These are phyloP conservation scores for Eonycteris spelaea DNA, from an alignment of 2,113 vertebrate species.

Conservation along the genomic window DNA sequence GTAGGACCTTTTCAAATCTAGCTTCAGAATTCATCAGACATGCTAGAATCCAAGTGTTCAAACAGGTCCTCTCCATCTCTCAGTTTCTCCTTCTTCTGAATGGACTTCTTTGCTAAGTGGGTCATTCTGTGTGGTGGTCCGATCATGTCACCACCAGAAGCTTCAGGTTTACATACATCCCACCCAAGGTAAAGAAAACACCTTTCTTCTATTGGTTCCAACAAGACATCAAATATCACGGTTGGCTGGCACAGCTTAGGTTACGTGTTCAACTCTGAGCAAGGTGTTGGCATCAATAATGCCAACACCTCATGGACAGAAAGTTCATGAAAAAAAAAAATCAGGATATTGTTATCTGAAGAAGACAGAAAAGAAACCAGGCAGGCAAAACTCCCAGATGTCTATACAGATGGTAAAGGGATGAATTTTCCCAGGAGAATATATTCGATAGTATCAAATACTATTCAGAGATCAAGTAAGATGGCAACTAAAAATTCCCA, in stretches of 20 bases:
- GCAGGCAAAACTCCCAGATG: not conserved
- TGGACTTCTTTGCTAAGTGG: not conserved
- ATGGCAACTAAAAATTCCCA: not conserved
- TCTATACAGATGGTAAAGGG: not conserved
- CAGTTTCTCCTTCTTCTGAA: not conserved
- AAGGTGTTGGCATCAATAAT: not conserved
- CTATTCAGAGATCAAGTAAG: not conserved
- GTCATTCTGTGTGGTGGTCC: not conserved
- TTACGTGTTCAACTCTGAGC: not conserved
- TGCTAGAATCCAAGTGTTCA: not conserved
- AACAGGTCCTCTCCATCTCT: not conserved
- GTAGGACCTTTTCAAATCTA: not conserved
- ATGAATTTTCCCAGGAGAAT: not conserved
- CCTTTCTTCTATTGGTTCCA: not conserved
- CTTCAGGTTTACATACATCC: not conserved
- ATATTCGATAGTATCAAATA: not conserved
- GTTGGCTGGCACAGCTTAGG: not conserved
- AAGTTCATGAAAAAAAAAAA: conserved; percentile 29
- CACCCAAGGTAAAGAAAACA: not conserved
- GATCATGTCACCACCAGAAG: not conserved
- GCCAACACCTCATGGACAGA: not conserved
- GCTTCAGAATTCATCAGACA: not conserved
- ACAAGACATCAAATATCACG: not conserved
- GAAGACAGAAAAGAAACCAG: not conserved
- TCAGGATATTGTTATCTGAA: not conserved